These are phyloP conservation scores for Pogonomyrmex californicus DNA, from an alignment of 1,140 invertebrate genomes.

Conservation along the genomic window DNA sequence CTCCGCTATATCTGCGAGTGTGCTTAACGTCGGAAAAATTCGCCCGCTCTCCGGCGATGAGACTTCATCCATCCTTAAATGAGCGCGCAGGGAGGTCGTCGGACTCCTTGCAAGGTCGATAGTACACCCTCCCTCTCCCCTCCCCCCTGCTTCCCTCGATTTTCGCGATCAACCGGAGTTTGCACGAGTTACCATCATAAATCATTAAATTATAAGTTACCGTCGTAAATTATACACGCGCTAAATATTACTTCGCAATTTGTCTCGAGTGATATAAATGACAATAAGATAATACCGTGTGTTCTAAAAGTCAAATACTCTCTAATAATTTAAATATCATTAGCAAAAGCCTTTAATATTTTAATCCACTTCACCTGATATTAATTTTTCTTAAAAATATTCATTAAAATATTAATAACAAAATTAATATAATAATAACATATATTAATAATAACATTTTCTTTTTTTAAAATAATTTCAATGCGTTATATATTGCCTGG, in stretches of 20 bases:
- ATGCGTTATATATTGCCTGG: background rate
- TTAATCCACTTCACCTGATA: background rate
- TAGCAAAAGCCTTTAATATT: too few relatives aligned
- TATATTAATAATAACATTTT: background rate
- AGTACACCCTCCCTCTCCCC: too few relatives aligned
- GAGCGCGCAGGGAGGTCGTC: background rate
- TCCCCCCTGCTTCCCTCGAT: background rate
- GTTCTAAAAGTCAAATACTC: background rate
- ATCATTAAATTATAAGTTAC: slow-evolving; percentile 14
- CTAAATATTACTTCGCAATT: background rate
- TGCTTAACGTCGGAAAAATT: slow-evolving; percentile 62
- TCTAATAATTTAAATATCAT: background rate
- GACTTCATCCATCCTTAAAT: slow-evolving; percentile 52
- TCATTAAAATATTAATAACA: background rate
- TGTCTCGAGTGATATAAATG: background rate
- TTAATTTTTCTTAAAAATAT: background rate
- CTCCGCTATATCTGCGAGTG: slow-evolving; percentile 50
- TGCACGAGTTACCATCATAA: background rate
- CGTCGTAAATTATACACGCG: background rate
- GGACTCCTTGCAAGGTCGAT: background rate
- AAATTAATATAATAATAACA: background rate
- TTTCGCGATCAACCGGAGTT: slow-evolving; percentile 23
- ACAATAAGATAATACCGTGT: background rate
- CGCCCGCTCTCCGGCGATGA: slow-evolving; percentile 15
- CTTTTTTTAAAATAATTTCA: too few relatives aligned